A percentile compares a stretch with the other conserved stretches of the same genome.
Evolutionary conservation across 2,888 invertebrate genomes (phyloP).

Genomic region (Halocaridina rubra): DNA sequence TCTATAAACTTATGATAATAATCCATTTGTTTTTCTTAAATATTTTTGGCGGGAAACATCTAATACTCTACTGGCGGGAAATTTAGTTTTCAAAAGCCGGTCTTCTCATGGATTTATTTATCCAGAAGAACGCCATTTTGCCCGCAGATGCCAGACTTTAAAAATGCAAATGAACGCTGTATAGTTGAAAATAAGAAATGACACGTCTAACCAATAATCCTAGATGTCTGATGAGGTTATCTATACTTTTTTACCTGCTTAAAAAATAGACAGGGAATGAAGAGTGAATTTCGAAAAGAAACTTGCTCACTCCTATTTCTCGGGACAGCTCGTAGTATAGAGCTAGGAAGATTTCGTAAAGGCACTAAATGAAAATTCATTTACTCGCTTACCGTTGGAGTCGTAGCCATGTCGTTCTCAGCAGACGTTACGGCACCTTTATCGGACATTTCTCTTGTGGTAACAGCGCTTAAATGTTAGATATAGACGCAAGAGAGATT

Average conservation of each 20-base stretch:
- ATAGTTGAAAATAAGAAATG: conserved; percentile 15
- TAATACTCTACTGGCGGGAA: conserved; percentile 47
- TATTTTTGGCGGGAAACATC: conserved; percentile 53
- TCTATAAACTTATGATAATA: not conserved
- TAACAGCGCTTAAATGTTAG: conserved; percentile 45
- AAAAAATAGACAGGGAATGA: conserved; percentile 2
- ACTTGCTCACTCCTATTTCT: conserved; percentile 40
- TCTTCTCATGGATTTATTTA: conserved; percentile 42
- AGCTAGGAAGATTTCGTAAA: conserved; percentile 42
- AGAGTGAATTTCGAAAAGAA: conserved; percentile 34
- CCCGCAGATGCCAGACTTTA: not conserved
- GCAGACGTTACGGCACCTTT: conserved; percentile 38
- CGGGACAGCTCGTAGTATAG: too few species aligned
- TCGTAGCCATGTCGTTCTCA: conserved; percentile 38
- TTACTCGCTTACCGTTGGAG: conserved; percentile 40
- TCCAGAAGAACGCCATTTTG: conserved; percentile 49
- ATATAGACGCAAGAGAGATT: conserved; percentile 39
- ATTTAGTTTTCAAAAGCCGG: conserved; percentile 51
- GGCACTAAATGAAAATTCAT: conserved; percentile 36
- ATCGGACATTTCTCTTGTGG: conserved; percentile 39
- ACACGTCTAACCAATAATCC: not conserved
- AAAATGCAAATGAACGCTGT: conserved; percentile 29
- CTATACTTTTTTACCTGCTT: not conserved
- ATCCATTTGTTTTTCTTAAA: not conserved
- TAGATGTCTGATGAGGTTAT: not conserved